phyloP scores from a whole-genome alignment of 2,797 vertebrate genomes.

The Diceros bicornis region DNA sequence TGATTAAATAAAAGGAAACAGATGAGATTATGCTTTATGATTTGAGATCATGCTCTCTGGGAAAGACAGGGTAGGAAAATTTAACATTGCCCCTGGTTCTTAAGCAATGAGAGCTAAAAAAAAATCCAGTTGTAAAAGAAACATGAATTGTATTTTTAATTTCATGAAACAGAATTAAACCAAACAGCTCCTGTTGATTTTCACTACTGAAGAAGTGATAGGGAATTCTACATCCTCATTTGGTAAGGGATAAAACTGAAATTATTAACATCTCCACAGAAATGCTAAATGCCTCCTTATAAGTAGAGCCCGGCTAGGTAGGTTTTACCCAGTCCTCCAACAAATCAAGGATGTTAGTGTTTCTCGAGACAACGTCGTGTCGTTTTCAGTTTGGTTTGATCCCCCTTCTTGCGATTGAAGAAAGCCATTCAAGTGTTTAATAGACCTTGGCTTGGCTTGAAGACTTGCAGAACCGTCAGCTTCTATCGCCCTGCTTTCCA shows the following conservation, averaged over 20 bases:
- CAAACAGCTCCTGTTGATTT: background rate
- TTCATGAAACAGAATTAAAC: constrained; percentile 36
- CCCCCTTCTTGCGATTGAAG: constrained; percentile 7
- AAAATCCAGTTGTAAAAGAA: constrained; percentile 61
- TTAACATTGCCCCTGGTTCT: constrained; percentile 32
- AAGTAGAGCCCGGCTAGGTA: background rate
- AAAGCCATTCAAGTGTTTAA: constrained; percentile 1
- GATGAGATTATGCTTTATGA: constrained; percentile 16
- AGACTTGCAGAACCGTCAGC: background rate
- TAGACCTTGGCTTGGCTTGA: background rate
- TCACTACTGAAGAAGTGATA: background rate
- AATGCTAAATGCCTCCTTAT: constrained; percentile 18
- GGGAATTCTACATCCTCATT: background rate
- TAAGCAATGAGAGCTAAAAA: constrained; percentile 45
- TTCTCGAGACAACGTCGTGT: background rate
- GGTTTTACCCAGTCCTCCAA: constrained; percentile 2
- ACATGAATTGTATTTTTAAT: constrained; percentile 58
- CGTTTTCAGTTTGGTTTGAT: background rate
- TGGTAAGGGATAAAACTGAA: constrained; percentile 46
- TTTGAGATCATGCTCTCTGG: background rate
- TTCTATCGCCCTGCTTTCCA: background rate
- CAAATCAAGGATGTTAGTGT: background rate
- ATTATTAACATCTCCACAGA: constrained; percentile 9
- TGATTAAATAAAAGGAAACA: constrained; percentile 3
- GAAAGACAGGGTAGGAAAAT: background rate